phyloP scores from a whole-genome alignment of 2,797 vertebrate genomes.

The Luscinia luscinia region DNA sequence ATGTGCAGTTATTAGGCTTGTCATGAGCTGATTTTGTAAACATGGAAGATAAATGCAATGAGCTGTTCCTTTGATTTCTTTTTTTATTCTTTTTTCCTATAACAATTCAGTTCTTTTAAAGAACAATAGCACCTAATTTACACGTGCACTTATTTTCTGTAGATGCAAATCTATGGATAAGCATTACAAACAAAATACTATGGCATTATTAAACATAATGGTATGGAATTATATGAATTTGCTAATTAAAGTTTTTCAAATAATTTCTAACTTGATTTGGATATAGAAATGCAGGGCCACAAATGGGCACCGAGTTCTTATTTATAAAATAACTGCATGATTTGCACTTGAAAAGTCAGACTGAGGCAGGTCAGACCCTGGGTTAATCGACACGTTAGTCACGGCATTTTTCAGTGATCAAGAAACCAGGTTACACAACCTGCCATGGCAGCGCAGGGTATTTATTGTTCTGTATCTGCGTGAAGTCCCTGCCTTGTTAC shows the following conservation, averaged over 20 bases:
- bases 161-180: not conserved
- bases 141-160: fast-evolving
- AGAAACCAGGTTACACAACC: conserved; percentile 67
- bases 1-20: not conserved
- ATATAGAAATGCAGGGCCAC: not conserved
- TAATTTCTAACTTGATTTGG: not conserved
- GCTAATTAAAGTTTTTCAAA: not conserved
- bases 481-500: conserved; percentile 54
- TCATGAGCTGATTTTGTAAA: not conserved
- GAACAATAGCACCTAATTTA: not conserved
- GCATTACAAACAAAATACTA: not conserved
- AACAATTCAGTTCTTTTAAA: not conserved
- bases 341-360: not conserved
- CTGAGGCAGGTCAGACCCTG: not conserved
- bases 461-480: conserved; percentile 66
- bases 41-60: not conserved
- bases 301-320: not conserved
- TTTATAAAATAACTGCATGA: not conserved
- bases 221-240: not conserved
- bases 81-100: not conserved
- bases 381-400: not conserved
- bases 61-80: not conserved
- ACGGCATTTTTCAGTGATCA: conserved; percentile 15
- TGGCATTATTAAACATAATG: not conserved
- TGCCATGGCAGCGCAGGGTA: conserved; percentile 42